Percentiles rank a stretch among this genome's conserved stretches.
Conservation (phyloP, 2,113 vertebrate species). For the Nyctereutes procyonoides region DNA sequence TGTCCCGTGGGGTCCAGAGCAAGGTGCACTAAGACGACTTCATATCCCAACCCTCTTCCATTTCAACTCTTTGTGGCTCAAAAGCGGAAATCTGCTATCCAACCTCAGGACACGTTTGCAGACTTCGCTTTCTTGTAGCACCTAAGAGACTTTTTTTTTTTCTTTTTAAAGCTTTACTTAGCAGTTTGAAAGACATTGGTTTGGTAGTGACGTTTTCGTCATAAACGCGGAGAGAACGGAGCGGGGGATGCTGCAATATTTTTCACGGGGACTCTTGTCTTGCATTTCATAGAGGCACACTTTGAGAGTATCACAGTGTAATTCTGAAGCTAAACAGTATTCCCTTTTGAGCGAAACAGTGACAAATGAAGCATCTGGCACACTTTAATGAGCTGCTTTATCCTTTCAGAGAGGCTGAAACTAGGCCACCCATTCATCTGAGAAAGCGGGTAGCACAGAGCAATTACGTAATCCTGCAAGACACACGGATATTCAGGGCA, state of each 20-base stretch:
- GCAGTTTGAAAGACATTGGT: background rate
- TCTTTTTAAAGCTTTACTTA: background rate
- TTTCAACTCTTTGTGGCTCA: background rate
- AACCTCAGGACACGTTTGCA: fast-evolving
- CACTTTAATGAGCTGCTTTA: slow-evolving; percentile 45
- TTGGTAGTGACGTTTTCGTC: background rate
- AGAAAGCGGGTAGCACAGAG: slow-evolving; percentile 45
- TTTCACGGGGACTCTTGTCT: background rate
- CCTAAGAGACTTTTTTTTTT: background rate
- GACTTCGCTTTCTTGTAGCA: background rate
- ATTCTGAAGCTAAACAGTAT: background rate
- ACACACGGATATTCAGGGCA: background rate
- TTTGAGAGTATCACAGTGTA: background rate
- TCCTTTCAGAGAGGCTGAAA: slow-evolving; percentile 75
- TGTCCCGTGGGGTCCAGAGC: background rate
- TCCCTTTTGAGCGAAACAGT: slow-evolving; percentile 47
- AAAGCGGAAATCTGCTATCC: background rate
- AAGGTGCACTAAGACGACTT: background rate
- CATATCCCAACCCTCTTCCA: background rate
- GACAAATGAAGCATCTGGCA: slow-evolving; percentile 69
- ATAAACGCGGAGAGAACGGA: fast-evolving
- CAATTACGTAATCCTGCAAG: background rate
- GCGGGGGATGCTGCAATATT: background rate
- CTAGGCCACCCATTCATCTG: slow-evolving; percentile 71
- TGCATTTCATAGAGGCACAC: slow-evolving; percentile 50